Conservation (phyloP, 1,140 invertebrate species). For the Panulirus ornatus region DNA sequence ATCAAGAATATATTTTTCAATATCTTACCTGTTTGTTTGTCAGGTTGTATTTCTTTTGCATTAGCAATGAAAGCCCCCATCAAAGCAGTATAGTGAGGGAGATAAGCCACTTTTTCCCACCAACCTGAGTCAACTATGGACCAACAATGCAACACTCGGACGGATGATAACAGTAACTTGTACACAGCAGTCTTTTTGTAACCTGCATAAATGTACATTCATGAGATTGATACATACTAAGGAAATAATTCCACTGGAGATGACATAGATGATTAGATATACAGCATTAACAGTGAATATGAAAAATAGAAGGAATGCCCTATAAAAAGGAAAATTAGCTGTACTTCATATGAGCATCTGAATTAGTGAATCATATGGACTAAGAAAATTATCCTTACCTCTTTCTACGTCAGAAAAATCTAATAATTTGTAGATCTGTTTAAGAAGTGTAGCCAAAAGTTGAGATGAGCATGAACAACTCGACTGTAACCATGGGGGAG, state of each 20-base stretch:
- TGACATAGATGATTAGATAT: too few species aligned
- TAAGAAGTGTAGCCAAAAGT: not conserved
- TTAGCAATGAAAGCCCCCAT: conserved; percentile 20
- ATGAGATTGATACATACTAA: not conserved
- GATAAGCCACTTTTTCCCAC: conserved; percentile 40
- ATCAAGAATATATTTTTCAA: too few species aligned
- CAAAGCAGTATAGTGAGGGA: conserved; percentile 23
- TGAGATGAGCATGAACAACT: not conserved
- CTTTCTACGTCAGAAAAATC: not conserved
- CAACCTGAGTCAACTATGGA: conserved; percentile 33
- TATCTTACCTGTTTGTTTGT: conserved; percentile 45
- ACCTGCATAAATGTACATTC: not conserved
- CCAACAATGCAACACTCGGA: conserved; percentile 37
- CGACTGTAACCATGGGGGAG: not conserved
- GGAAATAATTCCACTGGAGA: too few species aligned
- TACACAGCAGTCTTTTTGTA: conserved; percentile 4
- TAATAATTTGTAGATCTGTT: not conserved
- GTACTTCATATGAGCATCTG: too few species aligned
- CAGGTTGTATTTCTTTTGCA: conserved; percentile 15
- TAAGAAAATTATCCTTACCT: too few species aligned
- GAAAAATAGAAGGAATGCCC: too few species aligned
- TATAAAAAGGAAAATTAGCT: too few species aligned
- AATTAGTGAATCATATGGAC: too few species aligned
- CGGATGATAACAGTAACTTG: conserved; percentile 3
- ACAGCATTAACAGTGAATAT: too few species aligned